Evolutionary conservation across 2,888 invertebrate species (phyloP), one percentile per base, ranked within the genome.

Genomic region (Piscicola geometra): DNA sequence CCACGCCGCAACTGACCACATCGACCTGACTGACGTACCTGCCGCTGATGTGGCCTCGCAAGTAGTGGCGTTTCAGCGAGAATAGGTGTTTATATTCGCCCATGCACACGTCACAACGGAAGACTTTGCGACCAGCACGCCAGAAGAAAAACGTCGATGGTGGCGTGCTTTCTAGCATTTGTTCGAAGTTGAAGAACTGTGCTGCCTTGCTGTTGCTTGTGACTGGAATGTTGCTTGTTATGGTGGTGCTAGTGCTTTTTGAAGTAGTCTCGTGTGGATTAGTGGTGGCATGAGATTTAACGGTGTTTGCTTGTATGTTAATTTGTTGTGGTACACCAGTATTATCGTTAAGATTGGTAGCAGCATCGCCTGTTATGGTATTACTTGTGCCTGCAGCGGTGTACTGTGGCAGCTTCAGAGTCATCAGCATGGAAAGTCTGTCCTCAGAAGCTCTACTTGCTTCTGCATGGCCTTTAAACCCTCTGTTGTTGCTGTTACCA

Each of bases 41-140:
- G 77, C 84, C 83, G 79, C 87, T 87, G 52, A 88, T 84, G 80
- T 88, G 88, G 77, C 83, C 85, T 33, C 87, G 83, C 47, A 88
- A 80, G 79, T 86, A 88, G 80, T 88, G 88, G 50, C 87, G 82
- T 77, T 88, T 87, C 15, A 88, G 82, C 79, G 87, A 87, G 79
- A 87, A 87, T 33, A 85, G 84, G 77, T 87, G 86, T 66, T 85
- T 83, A 79, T 88, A 88, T 1, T 84, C 82, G 0, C 85, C 85
- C 1, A 82, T 80, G 81, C 88, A 88, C n/a, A 88, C 84, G 80
- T 88, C 87, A 82, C 88, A 88, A 71, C 80, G 88, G 83, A 81
- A 88, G 85, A 72, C 86, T 83, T 80, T 89, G 87, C 79, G 77
- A 28, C 80, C 80, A 18, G 33, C 33, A n/a, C 64, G 56, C 73